These are phyloP conservation scores for Zelostemma sp. DNA, from an alignment of 1,140 invertebrate species.

Conservation along the genomic window DNA sequence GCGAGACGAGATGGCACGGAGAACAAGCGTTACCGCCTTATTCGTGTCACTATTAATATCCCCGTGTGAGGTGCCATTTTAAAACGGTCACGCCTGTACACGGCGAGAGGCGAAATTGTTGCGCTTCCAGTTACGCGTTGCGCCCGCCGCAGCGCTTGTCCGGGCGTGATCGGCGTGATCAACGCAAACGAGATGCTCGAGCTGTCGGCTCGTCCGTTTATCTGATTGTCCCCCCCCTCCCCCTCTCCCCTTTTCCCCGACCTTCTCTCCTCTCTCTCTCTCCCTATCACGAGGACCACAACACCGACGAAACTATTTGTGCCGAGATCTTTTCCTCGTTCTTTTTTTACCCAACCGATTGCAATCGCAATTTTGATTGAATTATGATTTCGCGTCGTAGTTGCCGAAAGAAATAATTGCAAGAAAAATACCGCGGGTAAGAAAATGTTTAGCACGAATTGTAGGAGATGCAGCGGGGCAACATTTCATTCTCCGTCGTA, in stretches of 20 bases:
- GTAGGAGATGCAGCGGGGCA: too few species aligned
- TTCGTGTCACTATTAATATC: conserved; percentile 20
- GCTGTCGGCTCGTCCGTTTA: conserved; percentile 49
- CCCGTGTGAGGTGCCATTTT: conserved; percentile 17
- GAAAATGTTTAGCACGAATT: too few species aligned
- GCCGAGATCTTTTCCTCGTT: background rate
- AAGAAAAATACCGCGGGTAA: too few species aligned
- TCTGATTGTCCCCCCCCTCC: conserved; percentile 14
- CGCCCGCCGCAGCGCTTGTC: conserved; percentile 31
- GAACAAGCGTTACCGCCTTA: conserved; percentile 4
- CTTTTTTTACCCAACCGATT: too few species aligned
- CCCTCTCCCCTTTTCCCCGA: conserved; percentile 4
- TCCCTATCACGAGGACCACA: too few species aligned
- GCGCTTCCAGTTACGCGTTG: too few species aligned
- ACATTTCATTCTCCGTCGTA: background rate
- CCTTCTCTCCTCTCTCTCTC: too few species aligned
- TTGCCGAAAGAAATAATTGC: too few species aligned
- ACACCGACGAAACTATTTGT: background rate
- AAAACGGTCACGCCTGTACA: background rate
- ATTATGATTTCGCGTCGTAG: too few species aligned
- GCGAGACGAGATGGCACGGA: background rate
- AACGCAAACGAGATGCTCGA: conserved; percentile 60
- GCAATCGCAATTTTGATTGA: background rate
- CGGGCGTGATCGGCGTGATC: conserved; percentile 58
- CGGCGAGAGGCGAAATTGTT: too few species aligned